Conservation (phyloP, 2,888 invertebrate species). For the Drosophila differens region DNA sequence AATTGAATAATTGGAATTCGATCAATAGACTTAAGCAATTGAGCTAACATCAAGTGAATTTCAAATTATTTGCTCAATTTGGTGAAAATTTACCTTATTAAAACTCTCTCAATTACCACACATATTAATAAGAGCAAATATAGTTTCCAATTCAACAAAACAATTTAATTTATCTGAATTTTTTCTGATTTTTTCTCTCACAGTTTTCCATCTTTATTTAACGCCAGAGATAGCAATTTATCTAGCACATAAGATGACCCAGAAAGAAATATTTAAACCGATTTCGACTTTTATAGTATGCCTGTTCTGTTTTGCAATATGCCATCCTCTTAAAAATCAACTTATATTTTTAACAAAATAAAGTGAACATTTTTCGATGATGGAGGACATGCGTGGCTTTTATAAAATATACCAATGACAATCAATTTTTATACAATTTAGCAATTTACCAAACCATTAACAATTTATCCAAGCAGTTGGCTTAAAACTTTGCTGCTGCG, state of each 20-base stretch:
- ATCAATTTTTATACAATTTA: conserved; percentile 39
- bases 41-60: not conserved
- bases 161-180: not conserved
- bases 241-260: not conserved
- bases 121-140: not conserved
- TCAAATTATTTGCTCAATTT: conserved; percentile 1
- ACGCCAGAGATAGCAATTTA: not conserved
- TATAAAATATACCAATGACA: conserved; percentile 34
- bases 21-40: not conserved
- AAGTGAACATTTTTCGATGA: not conserved
- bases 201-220: not conserved
- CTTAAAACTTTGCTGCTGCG: conserved; percentile 20
- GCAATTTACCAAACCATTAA: conserved; percentile 46
- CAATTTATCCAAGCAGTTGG: conserved; percentile 38
- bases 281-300: not conserved
- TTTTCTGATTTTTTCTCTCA: not conserved
- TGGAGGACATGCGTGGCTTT: not conserved
- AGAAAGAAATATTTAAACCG: not conserved
- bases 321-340: not conserved
- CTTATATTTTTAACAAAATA: not conserved
- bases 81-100: not conserved
- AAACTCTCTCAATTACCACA: not conserved
- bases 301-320: not conserved
- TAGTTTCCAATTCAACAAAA: not conserved
- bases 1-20: conserved; percentile 13